Evolutionary conservation across 1,140 invertebrate genomes (phyloP).

Genomic region (Anadara kagoshimensis): DNA sequence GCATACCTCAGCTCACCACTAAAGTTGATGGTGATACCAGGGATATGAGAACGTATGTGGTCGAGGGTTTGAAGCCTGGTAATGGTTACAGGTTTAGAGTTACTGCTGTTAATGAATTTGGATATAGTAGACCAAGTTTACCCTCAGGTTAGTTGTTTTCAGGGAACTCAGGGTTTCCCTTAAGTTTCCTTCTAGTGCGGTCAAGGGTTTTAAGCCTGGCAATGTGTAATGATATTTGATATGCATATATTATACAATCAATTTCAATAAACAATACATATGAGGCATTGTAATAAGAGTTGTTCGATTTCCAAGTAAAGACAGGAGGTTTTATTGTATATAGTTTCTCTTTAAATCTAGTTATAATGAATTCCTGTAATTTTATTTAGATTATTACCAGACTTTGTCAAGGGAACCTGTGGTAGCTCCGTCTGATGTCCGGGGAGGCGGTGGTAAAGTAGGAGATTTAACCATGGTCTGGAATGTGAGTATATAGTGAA

Average conservation of each 20-base stretch:
- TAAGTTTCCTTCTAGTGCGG: too few species aligned
- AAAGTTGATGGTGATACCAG: not conserved
- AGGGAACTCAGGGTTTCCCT: too few species aligned
- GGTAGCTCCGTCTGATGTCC: constrained; percentile 83
- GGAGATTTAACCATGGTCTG: constrained; percentile 95
- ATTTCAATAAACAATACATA: too few species aligned
- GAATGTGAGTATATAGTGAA: constrained; percentile 76
- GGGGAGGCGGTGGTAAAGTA: constrained; percentile 93
- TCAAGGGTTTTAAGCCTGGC: too few species aligned
- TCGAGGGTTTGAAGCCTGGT: constrained; percentile 83
- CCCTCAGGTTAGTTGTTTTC: constrained; percentile 67
- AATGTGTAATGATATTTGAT: too few species aligned
- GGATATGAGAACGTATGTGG: constrained; percentile 34
- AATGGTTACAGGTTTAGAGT: constrained; percentile 94
- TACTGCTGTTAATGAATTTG: constrained; percentile 87
- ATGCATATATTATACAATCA: too few species aligned
- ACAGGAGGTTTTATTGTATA: too few species aligned
- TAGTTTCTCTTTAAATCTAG: too few species aligned
- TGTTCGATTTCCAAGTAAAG: too few species aligned
- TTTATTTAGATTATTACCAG: constrained; percentile 24
- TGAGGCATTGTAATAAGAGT: too few species aligned
- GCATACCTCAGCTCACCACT: not conserved
- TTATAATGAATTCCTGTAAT: not conserved
- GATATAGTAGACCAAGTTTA: constrained; percentile 77
- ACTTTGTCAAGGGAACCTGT: constrained; percentile 43